Conservation (phyloP, 2,888 invertebrate species). For the Pseudococcus jackbeardsleyi region DNA sequence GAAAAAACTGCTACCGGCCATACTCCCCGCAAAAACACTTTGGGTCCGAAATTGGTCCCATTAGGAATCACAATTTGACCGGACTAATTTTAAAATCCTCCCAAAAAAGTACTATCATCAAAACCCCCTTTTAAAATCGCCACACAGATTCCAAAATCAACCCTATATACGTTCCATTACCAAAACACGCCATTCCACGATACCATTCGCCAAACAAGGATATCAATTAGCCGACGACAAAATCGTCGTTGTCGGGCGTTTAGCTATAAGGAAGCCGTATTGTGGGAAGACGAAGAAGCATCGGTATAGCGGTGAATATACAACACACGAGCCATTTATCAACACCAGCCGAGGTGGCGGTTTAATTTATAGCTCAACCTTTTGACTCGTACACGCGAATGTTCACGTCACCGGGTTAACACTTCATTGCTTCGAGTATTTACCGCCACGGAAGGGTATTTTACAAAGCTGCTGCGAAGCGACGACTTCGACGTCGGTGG, state of each 20-base stretch:
- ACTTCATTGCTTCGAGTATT: slow-evolving; percentile 24
- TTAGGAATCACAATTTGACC: no score
- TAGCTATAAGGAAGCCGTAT: neutral
- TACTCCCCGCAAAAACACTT: no score
- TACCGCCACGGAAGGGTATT: neutral
- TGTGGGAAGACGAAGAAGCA: neutral
- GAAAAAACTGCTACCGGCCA: no score
- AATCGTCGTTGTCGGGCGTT: neutral
- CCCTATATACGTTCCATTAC: neutral
- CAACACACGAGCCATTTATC: slow-evolving; percentile 32
- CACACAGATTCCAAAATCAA: neutral
- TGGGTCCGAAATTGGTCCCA: no score
- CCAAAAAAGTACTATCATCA: no score
- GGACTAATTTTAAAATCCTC: no score
- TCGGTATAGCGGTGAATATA: neutral
- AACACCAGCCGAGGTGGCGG: neutral
- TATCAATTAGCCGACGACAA: slow-evolving; percentile 1
- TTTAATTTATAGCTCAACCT: slow-evolving; percentile 42
- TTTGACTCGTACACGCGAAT: slow-evolving; percentile 48
- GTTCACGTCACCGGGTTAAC: slow-evolving; percentile 35
- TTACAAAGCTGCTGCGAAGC: neutral
- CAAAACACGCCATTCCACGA: neutral
- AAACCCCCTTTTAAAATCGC: neutral
- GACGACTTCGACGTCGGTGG: neutral
- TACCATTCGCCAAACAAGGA: neutral